These are phyloP conservation scores for Pogonocherus hispidulus DNA, from an alignment of 2,888 invertebrate species.

Conservation along the genomic window DNA sequence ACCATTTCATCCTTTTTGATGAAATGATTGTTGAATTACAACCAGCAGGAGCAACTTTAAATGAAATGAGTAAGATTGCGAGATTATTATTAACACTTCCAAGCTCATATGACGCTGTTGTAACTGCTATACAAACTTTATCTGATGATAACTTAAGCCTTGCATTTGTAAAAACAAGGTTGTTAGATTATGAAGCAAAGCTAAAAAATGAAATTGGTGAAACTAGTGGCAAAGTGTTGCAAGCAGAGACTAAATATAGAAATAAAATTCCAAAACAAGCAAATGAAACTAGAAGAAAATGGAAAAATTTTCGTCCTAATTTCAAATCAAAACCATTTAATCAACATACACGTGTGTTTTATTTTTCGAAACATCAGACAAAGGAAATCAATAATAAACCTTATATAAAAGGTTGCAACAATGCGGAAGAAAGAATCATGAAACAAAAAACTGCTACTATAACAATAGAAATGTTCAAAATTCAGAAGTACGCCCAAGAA, in stretches of 20 bases:
- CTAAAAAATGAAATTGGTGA: not conserved
- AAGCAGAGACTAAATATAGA: not conserved
- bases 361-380: not conserved
- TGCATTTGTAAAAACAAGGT: conserved; percentile 58
- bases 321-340: not conserved
- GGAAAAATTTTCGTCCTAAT: not conserved
- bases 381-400: not conserved
- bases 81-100: conserved; percentile 57
- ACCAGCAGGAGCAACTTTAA: too few relatives aligned
- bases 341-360: too few relatives aligned
- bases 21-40: not conserved
- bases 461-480: conserved; percentile 9
- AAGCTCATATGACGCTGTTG: conserved; percentile 52
- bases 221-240: not conserved
- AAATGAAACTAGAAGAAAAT: too few relatives aligned
- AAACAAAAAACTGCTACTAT: conserved; percentile 2
- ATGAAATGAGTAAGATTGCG: too few relatives aligned
- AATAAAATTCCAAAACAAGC: not conserved
- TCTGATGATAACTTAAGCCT: conserved; percentile 57
- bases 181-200: conserved; percentile 32
- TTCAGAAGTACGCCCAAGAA: conserved; percentile 5
- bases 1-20: not conserved
- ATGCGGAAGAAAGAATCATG: conserved; percentile 3
- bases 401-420: not conserved
- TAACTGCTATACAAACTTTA: conserved; percentile 61